Conservation (phyloP, 1,140 invertebrate species). For the Cepaea nemoralis region DNA sequence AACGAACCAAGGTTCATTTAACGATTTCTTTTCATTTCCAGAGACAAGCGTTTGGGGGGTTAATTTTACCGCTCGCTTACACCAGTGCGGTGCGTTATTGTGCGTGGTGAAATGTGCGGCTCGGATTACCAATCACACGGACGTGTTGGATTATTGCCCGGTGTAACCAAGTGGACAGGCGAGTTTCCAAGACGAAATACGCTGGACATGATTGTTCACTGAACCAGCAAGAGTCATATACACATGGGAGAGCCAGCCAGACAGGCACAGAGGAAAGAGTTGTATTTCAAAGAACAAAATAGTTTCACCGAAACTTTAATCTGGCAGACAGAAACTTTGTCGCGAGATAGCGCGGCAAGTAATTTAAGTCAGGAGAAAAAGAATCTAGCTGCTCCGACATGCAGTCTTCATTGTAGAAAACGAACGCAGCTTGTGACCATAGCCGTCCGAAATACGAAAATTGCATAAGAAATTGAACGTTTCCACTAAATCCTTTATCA, state of each 20-base stretch:
- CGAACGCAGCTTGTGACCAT: too few relatives aligned
- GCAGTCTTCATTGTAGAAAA: too few relatives aligned
- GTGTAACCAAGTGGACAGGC: conserved; percentile 16
- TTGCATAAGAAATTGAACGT: too few relatives aligned
- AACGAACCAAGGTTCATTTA: conserved; percentile 2
- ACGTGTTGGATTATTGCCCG: conserved; percentile 2
- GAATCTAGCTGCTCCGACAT: too few relatives aligned
- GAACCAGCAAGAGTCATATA: conserved; percentile 9
- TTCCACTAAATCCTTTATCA: too few relatives aligned
- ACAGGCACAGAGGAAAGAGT: background rate
- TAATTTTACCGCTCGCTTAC: background rate
- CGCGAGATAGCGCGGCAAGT: too few relatives aligned
- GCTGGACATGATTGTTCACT: conserved; percentile 5
- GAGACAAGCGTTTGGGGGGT: conserved; percentile 7
- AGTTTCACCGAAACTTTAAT: background rate
- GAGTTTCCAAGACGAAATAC: background rate
- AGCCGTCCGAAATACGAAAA: too few relatives aligned
- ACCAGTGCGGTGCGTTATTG: conserved; percentile 11
- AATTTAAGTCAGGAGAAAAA: too few relatives aligned
- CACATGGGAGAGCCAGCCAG: background rate
- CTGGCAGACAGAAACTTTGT: too few relatives aligned
- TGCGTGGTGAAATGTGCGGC: background rate
- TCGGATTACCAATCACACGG: conserved; percentile 11
- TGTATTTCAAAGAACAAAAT: background rate
- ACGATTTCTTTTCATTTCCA: conserved; percentile 4